These are phyloP conservation scores for Notothenia coriiceps DNA, from an alignment of 2,113 vertebrate species.

Conservation along the genomic window DNA sequence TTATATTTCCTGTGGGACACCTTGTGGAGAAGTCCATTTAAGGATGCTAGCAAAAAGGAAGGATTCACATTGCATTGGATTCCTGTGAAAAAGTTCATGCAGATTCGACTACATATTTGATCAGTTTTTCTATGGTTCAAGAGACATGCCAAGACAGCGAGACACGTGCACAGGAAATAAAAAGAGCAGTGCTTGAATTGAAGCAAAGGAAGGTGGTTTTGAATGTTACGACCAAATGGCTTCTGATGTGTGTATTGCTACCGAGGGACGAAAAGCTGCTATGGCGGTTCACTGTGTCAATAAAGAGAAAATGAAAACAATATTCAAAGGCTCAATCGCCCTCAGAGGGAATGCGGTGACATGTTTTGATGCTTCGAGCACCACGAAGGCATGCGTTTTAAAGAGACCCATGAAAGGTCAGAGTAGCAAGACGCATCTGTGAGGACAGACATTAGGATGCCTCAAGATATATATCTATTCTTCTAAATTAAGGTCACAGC, in stretches of 20 bases:
- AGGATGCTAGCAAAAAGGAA: conserved; percentile 12
- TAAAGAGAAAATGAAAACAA: conserved; percentile 39
- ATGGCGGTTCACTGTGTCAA: conserved; percentile 26
- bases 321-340: conserved; percentile 43
- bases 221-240: conserved; percentile 29
- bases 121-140: conserved; percentile 58
- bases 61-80: conserved; percentile 14
- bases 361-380: conserved; percentile 37
- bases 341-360: conserved; percentile 37
- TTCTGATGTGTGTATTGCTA: conserved; percentile 18
- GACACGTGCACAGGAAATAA: neutral
- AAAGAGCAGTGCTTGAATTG: conserved; percentile 25
- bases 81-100: conserved; percentile 25
- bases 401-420: conserved; percentile 50
- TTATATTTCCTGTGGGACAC: conserved; percentile 67
- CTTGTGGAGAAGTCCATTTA: conserved; percentile 53
- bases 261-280: neutral
- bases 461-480: conserved; percentile 36
- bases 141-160: neutral
- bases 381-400: conserved; percentile 51
- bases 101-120: conserved; percentile 57
- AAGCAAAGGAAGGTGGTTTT: conserved; percentile 7
- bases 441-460: conserved; percentile 22
- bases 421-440: conserved; percentile 37
- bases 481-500: conserved; percentile 47